Evolutionary conservation across 2,113 vertebrate genomes (phyloP).

Genomic region (Aegotheles bennettii): DNA sequence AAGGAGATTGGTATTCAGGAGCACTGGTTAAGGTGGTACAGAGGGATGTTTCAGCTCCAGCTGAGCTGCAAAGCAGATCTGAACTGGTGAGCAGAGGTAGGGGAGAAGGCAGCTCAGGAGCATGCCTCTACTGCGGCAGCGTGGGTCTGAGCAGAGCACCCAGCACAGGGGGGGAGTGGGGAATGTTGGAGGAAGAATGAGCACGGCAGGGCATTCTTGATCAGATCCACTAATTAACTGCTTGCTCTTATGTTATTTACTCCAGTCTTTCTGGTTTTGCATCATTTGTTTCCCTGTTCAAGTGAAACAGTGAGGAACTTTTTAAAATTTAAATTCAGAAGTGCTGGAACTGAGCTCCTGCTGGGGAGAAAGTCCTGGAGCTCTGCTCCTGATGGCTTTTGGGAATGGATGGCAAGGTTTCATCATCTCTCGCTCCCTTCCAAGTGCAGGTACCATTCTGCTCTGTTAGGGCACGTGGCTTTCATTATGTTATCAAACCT

Average conservation of each 20-base stretch:
- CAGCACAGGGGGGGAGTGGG: background rate
- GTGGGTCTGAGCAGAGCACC: rapidly evolving
- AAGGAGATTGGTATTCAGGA: background rate
- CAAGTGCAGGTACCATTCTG: conserved; percentile 14
- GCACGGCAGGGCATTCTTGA: conserved; percentile 1
- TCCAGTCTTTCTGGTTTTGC: conserved; percentile 51
- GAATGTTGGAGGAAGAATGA: background rate
- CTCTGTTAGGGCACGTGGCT: background rate
- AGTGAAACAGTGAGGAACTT: conserved; percentile 42
- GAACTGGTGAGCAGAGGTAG: background rate
- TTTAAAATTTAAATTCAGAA: conserved; percentile 34
- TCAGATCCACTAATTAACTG: conserved; percentile 42
- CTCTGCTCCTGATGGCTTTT: conserved; percentile 5
- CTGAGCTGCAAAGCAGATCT: background rate
- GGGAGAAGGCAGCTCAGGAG: background rate
- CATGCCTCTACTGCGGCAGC: background rate
- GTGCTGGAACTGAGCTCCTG: background rate
- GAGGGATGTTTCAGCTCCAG: background rate
- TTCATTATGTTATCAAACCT: background rate
- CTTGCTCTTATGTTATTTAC: conserved; percentile 38
- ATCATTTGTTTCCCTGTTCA: conserved; percentile 53
- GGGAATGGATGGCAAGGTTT: background rate
- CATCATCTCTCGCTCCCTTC: background rate
- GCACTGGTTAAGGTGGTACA: background rate
- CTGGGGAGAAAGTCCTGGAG: conserved; percentile 26